Percentiles rank a stretch among this genome's conserved stretches.
phyloP scores from a whole-genome alignment of 92 coral and sea anemone species.

The Isaurus tuberculatus region DNA sequence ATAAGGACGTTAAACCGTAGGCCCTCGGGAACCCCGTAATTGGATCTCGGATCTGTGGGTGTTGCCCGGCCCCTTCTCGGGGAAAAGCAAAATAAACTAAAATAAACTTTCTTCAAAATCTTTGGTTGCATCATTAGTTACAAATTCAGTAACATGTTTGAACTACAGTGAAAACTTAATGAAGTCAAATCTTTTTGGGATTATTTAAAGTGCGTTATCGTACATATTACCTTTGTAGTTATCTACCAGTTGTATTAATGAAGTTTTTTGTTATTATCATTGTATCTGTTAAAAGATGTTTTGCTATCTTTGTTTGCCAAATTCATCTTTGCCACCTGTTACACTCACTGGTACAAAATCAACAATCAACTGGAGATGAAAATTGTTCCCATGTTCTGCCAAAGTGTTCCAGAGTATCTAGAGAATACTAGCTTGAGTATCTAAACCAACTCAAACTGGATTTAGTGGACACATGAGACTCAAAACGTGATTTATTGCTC shows the following conservation, averaged over 20 bases:
- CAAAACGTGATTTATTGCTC: not conserved
- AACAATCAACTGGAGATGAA: not conserved
- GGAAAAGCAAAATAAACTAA: too few species aligned
- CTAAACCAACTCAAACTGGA: not conserved
- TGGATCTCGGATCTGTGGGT: too few species aligned
- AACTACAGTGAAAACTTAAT: not conserved
- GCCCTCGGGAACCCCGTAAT: too few species aligned
- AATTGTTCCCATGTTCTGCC: not conserved
- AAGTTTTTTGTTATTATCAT: not conserved
- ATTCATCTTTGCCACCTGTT: constrained; percentile 15
- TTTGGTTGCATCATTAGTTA: too few species aligned
- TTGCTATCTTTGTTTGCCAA: not conserved
- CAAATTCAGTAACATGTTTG: too few species aligned
- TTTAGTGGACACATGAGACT: not conserved
- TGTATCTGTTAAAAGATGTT: not conserved
- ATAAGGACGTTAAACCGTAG: too few species aligned
- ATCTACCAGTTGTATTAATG: not conserved
- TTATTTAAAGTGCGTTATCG: not conserved
- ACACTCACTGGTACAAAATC: constrained; percentile 9
- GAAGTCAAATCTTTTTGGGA: not conserved
- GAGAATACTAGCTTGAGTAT: too few species aligned
- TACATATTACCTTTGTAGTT: too few species aligned
- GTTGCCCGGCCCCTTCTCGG: too few species aligned
- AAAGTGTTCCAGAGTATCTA: not conserved
- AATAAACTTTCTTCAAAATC: too few species aligned